Percentiles rank a stretch among this genome's conserved stretches.
Evolutionary conservation across 1,140 invertebrate genomes (phyloP).

Genomic region (Grapholita molesta): DNA sequence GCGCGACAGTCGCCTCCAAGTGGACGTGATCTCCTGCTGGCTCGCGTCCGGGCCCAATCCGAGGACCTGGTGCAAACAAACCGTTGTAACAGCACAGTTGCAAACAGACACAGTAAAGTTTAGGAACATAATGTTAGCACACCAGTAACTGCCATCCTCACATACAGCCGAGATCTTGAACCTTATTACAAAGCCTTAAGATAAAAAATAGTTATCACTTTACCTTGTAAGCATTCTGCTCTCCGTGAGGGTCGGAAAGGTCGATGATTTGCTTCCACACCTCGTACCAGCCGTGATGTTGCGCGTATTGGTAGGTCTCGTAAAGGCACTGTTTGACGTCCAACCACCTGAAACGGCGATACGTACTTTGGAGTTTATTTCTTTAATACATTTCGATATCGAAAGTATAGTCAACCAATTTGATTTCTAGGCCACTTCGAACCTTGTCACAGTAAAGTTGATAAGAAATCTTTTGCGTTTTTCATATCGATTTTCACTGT

Average conservation of each 20-base stretch:
- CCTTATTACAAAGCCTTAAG: too few species aligned
- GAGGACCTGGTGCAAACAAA: conserved; percentile 81
- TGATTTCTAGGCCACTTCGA: too few species aligned
- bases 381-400: too few species aligned
- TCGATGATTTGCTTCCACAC: conserved; percentile 93
- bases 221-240: conserved; percentile 93
- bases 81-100: background rate
- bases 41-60: conserved; percentile 86
- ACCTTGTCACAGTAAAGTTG: too few species aligned
- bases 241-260: conserved; percentile 91
- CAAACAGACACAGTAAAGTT: too few species aligned
- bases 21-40: conserved; percentile 90
- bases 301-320: conserved; percentile 87
- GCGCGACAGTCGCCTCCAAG: conserved; percentile 89
- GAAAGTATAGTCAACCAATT: too few species aligned
- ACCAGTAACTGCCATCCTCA: too few species aligned
- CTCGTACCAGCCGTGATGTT: conserved; percentile 89
- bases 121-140: too few species aligned
- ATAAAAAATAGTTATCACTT: background rate
- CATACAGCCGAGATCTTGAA: too few species aligned
- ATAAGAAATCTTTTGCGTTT: too few species aligned
- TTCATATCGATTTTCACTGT: too few species aligned
- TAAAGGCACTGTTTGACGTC: conserved; percentile 86
- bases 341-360: conserved; percentile 75
- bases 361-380: background rate